Percentiles rank a stretch among this genome's conserved stretches.
These are phyloP conservation scores for Luperina nickerlii DNA, from an alignment of 2,888 invertebrate species.

Conservation along the genomic window DNA sequence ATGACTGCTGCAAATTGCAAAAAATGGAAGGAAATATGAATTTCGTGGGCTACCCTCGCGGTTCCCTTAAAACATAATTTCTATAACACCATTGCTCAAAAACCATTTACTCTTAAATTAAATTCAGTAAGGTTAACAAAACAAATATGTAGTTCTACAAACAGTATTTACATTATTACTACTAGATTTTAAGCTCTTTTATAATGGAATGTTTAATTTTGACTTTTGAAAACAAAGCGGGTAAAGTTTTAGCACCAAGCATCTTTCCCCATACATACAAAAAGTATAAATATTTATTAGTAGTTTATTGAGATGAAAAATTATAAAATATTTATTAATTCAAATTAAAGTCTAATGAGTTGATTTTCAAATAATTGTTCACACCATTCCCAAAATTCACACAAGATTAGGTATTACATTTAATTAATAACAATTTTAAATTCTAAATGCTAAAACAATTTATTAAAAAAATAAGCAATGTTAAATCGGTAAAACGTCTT, in stretches of 20 bases:
- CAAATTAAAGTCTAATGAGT: background rate
- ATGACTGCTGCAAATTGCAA: background rate
- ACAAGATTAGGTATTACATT: background rate
- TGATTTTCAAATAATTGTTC: slow-evolving; percentile 9
- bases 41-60: background rate
- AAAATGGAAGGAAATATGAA: background rate
- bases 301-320: too few relatives aligned
- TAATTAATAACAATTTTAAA: slow-evolving; percentile 2
- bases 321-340: background rate
- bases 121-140: slow-evolving; percentile 56
- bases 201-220: slow-evolving; percentile 81
- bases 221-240: slow-evolving; percentile 50
- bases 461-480: background rate
- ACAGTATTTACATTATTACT: slow-evolving; percentile 75
- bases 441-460: background rate
- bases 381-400: slow-evolving; percentile 9
- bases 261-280: slow-evolving; percentile 31
- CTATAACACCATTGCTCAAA: slow-evolving; percentile 14
- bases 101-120: slow-evolving; percentile 28
- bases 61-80: background rate
- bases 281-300: background rate
- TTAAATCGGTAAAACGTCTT: slow-evolving; percentile 1
- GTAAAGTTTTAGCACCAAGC: slow-evolving; percentile 57
- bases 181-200: slow-evolving; percentile 83
- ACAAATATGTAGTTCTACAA: slow-evolving; percentile 63